phyloP scores from a whole-genome alignment of 1,140 invertebrate genomes.

The Papilio xuthus region DNA sequence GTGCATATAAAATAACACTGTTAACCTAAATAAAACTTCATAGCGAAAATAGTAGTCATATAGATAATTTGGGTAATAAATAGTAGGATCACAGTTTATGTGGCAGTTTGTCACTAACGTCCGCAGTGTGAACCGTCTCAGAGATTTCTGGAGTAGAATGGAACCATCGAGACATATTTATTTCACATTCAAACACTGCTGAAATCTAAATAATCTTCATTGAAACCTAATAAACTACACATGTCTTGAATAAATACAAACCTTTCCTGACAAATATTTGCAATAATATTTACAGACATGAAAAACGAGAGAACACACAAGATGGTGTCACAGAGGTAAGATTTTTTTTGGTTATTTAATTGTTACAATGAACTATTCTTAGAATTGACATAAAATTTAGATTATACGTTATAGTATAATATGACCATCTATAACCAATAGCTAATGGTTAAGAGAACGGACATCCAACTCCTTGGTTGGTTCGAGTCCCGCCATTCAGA shows the following conservation, averaged over 20 bases:
- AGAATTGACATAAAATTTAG: too few species aligned
- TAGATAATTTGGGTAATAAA: not conserved
- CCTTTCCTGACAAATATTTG: not conserved
- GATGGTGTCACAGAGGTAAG: not conserved
- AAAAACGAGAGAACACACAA: not conserved
- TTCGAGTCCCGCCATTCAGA: too few species aligned
- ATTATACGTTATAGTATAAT: too few species aligned
- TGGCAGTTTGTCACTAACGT: not conserved
- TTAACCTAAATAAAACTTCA: not conserved
- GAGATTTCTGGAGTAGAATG: not conserved
- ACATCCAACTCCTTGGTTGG: too few species aligned
- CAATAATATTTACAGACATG: constrained; percentile 5
- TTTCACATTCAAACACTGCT: not conserved
- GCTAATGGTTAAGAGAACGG: too few species aligned
- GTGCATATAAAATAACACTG: not conserved
- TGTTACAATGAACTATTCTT: too few species aligned
- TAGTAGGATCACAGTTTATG: not conserved
- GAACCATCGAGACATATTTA: not conserved
- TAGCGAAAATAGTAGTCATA: not conserved
- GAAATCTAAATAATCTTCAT: not conserved
- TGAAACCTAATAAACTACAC: not conserved
- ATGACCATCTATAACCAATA: too few species aligned
- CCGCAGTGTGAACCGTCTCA: not conserved
- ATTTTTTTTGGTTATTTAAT: not conserved
- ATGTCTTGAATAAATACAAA: too few species aligned